Evolutionary conservation across 2,797 vertebrate species (phyloP), one percentile per base, ranked within the genome.

Genomic region (Otolemur crassicaudatus): DNA sequence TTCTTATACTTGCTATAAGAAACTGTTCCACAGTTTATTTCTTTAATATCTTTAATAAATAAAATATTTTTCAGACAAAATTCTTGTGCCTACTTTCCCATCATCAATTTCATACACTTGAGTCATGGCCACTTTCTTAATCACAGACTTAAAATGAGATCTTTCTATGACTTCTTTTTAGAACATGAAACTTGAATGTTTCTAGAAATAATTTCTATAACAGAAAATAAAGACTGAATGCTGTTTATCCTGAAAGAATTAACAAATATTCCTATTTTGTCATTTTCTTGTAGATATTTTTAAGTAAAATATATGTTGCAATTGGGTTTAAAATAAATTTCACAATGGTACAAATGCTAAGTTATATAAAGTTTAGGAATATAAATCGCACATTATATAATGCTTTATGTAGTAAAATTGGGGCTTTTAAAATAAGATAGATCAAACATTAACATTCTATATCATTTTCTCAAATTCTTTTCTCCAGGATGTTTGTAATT

Each of bases 81-180:
- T 73, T 53, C 22, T 96, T 43, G 87, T 87, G 95, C 56, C 69
- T 79, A 34, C 93, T 37, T 90, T 70, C 46, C 60, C 82, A 89
- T 94, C 94, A 95, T 94, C 16, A 34, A n/a, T 65, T 87, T 80
- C 90, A 75, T 58, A 11, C 14, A 84, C 22, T 77, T 53, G 96
- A 94, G 73, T 49, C 53, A 96, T 93, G 93, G 20, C 56, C 91
- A 91, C 77, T 92, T 7, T 37, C 75, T 97, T 87, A 97, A 69
- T 96, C 72, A 96, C 13, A 53, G 73, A 43, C n/a, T 94, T 72
- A 87, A 46, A 91, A 92, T 95, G 93, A 83, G 13, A 46, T 73
- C 9, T 19, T 73, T 40, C 61, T 70, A 19, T 34, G 46, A 4
- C 27, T 76, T 56, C 75, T 43, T 77, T 73, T 83, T 29, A 91